Evolutionary conservation across 2,113 vertebrate species (phyloP).

Genomic region (Pampusana beccarii): DNA sequence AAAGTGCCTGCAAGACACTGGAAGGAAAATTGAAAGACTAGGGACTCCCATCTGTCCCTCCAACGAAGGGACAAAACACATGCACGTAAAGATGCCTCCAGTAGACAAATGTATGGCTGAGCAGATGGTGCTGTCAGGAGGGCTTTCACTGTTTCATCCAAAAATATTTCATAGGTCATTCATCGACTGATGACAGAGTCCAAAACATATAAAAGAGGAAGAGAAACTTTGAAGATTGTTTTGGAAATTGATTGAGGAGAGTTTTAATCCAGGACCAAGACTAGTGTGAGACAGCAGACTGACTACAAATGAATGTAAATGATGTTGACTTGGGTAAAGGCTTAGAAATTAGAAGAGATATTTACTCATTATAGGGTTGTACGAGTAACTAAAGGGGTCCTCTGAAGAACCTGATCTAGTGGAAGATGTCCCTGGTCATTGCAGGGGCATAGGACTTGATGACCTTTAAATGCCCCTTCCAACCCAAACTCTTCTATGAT

Average conservation of each 20-base stretch:
- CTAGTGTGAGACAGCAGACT: neutral
- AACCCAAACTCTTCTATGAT: no score
- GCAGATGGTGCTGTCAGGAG: constrained; percentile 30
- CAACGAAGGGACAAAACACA: neutral
- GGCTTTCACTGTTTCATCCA: neutral
- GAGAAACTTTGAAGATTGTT: neutral
- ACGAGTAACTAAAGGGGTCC: neutral
- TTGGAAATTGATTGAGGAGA: neutral
- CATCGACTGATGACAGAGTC: neutral
- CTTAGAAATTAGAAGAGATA: neutral
- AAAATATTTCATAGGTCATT: constrained; percentile 3
- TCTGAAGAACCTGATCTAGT: no score
- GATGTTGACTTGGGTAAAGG: neutral
- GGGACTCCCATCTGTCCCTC: constrained; percentile 22
- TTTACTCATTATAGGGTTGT: neutral
- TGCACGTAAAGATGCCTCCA: neutral
- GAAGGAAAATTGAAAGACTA: neutral
- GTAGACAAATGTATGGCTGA: neutral
- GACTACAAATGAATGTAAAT: neutral
- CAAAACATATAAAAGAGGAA: neutral
- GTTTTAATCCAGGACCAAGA: neutral
- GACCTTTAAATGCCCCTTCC: no score
- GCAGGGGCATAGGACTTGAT: no score
- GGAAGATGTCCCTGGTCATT: no score
- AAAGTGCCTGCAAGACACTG: neutral